Evolutionary conservation across 2,888 invertebrate species (phyloP).

Genomic region (Mesorhabditis belari): DNA sequence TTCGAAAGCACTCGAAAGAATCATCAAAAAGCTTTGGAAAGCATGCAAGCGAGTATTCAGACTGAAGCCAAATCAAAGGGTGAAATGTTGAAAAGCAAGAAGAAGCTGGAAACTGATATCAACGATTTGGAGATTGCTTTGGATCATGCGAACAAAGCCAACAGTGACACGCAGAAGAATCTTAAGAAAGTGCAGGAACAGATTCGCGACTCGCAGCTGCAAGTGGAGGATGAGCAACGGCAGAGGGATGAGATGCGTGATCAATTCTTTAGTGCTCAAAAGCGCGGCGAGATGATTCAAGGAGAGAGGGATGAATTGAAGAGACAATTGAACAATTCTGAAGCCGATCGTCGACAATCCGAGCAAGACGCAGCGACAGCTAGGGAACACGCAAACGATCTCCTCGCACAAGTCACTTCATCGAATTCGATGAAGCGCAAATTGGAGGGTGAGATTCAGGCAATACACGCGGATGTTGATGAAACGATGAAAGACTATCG

Average conservation of each 20-base stretch:
- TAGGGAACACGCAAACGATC: conserved; percentile 93
- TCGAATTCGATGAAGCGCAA: conserved; percentile 54
- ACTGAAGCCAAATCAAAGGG: conserved; percentile 99
- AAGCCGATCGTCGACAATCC: conserved; percentile 81
- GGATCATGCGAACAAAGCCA: conserved; percentile 89
- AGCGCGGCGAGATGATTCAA: conserved; percentile 90
- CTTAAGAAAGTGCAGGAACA: conserved; percentile 74
- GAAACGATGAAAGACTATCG: conserved; percentile 97
- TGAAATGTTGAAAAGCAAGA: conserved; percentile 98
- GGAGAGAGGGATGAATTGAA: conserved; percentile 94
- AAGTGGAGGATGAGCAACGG: conserved; percentile 90
- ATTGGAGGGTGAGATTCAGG: conserved; percentile 56
- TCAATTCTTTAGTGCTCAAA: conserved; percentile 91
- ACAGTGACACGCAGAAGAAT: conserved; percentile 58
- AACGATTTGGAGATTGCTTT: conserved; percentile 96
- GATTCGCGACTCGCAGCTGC: conserved; percentile 64
- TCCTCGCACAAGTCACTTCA: conserved; percentile 56
- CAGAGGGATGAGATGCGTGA: conserved; percentile 95
- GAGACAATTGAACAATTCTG: conserved; percentile 63
- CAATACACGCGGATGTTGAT: conserved; percentile 75
- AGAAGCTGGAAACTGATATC: conserved; percentile 99
- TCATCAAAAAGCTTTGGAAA: conserved; percentile 97
- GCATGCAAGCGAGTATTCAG: conserved; percentile 92
- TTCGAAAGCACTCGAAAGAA: conserved; percentile 97
- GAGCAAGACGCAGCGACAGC: conserved; percentile 95